Evolutionary conservation across 2,797 vertebrate genomes (phyloP), one percentile per base, ranked within the genome.

Genomic region (Tapirus indicus): DNA sequence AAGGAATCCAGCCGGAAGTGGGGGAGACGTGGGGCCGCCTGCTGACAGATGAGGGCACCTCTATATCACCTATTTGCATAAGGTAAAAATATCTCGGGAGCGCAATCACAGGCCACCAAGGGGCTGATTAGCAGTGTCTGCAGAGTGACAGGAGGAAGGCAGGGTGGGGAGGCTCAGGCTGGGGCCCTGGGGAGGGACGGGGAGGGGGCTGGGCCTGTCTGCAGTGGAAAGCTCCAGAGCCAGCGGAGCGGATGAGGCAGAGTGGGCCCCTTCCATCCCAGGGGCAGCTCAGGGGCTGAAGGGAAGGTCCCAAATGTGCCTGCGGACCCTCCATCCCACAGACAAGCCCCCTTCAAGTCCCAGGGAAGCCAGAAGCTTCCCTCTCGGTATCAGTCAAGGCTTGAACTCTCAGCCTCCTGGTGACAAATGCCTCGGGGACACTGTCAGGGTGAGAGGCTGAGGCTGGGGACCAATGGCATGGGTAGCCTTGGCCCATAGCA

Each of bases 1-100:
- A 27, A 84, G 35, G 75, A 25, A 54, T 11, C 18, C 11, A 6
- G 54, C 47, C 21, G 60, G 69, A 86, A 56, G 29, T 5, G 20
- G 47, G 79, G 35, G 21, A 11, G 38, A 10, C 25, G 44, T 0
- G 41, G 25, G 35, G 69, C 85, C n/a, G 91, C 87, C 75, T 58
- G 72, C 88, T 64, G 78, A 60, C 64, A 56, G 85, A 56, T 0
- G 52, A 95, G 95, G 95, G 95, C 95, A 96, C 95, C 97, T 96
- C 93, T 41, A 35, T 84, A 60, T 35, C 64, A 49, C 77, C 72
- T 85, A 97, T 97, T 96, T 97, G 94, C 98, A 97, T 96, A 93
- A 64, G 79, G 96, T 97, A 98, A 97, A 98, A 97, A 97, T 97
- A 98, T 98, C 98, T 80, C 41, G 62, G 85, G 77, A 72, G 66